Percentiles rank a stretch among this genome's conserved stretches.
These are phyloP conservation scores for Naja naja DNA, from an alignment of 2,113 vertebrate species.

Conservation along the genomic window DNA sequence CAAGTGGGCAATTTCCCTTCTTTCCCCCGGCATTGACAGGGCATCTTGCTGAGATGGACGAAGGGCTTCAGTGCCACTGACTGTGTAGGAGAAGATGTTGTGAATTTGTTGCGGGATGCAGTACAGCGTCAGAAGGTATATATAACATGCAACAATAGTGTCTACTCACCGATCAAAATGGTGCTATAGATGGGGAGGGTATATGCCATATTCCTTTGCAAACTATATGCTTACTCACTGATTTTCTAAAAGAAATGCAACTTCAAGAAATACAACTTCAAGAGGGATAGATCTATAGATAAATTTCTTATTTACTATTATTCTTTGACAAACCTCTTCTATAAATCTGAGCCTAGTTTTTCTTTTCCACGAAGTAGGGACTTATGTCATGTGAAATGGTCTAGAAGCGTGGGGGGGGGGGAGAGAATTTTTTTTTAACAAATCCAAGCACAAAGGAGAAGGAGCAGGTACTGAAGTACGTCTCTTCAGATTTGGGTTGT, in stretches of 20 bases:
- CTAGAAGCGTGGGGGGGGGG: no score
- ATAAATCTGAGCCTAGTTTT: background rate
- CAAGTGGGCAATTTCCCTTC: rapidly evolving
- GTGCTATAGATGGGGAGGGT: background rate
- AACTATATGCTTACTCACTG: no score
- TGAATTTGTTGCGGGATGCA: slow-evolving; percentile 69
- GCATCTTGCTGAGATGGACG: slow-evolving; percentile 77
- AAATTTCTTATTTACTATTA: background rate
- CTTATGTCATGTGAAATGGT: background rate
- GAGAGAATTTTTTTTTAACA: background rate
- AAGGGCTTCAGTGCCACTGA: slow-evolving; percentile 73
- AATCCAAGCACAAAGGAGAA: background rate
- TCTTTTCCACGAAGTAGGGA: background rate
- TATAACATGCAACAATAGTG: background rate
- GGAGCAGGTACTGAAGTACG: background rate
- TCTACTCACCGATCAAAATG: background rate
- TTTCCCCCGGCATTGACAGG: slow-evolving; percentile 53
- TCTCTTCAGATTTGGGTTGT: background rate
- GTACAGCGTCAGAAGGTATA: slow-evolving; percentile 67
- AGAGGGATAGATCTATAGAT: background rate
- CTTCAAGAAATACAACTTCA: background rate
- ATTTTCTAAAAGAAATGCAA: background rate
- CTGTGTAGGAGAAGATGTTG: slow-evolving; percentile 69
- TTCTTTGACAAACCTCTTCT: background rate
- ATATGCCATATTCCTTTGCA: background rate